Base-by-base conservation (phyloP, 2,888 invertebrate species). In the Anaspis maculata region DNA sequence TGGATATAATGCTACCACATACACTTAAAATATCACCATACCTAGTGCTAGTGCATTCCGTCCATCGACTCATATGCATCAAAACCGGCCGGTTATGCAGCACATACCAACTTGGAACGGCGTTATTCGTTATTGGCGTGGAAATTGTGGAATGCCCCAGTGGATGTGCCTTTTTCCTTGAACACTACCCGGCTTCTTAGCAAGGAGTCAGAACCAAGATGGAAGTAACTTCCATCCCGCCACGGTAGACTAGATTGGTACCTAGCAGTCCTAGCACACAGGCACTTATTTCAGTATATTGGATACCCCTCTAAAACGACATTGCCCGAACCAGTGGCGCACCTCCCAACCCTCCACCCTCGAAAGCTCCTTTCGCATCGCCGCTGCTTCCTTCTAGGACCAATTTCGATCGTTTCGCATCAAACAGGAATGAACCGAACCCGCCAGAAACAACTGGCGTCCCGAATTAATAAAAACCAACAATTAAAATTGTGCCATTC, bases 11-110 rank as follows among this genome's bases (percentile, higher is more conserved):
- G 57, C 57, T 61, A 9, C 24, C 10, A 62, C 58, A 57, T 48
- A n/a, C n/a, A n/a, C n/a, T n/a, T 59, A 61, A 59, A 62, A 61
- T 59, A 58, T 26, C 59, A 61, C 59, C 76, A 71, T 76, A 80
- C 80, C 80, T 81, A 80, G 72, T 73, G 73, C 80, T 81, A 80
- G 72, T 73, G 73, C 78, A 79, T 79, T 76, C 74, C 79, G 74
- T 69, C 64, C n/a, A 70, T 67, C 66, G 72, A 72, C 71, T 73
- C 69, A 71, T 74, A 71, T 64, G 68, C 69, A 68, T n/a, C n/a
- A n/a, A 68, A 64, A 54, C 52, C 49, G 45, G 52, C 57, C 52
- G 50, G 45, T 50, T 41, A 45, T 42, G 41, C 46, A 49, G 51
- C 55, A 59, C 60, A 62, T 62, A 38, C 46, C 46, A 48, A 49